Evolutionary conservation across 37 sponge, comb jelly and placozoan species (phyloP), one percentile per base, ranked within the genome.

Genomic region (Lycopodina hypogea): DNA sequence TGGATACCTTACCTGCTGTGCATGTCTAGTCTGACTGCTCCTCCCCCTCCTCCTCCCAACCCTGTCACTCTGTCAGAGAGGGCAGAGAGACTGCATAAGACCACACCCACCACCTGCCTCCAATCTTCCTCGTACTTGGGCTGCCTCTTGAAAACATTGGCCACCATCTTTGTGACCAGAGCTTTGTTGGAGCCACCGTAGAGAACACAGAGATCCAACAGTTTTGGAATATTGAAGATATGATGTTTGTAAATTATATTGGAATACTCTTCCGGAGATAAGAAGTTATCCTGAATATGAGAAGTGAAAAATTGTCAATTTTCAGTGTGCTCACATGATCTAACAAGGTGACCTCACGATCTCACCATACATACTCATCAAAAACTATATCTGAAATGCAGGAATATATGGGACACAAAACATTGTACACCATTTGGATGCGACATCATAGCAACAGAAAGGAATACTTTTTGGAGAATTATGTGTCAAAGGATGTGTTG

Each of bases 141-240:
- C 76, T 93, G 92, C 32, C 59, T 87, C 14, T 77, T 30, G 35
- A 93, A 90, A 2, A 93, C 53, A 41, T 90, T 90, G 30, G 66
- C 40, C 32, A 93, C 41, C 91, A 90, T 87, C 61, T 87, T 93
- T 7, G 56, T 53, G 34, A 93, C 75, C 21, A 90, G 75, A 0
- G 83, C 68, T 32, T 64, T 59, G 82, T 93, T 93, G 30, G 70
- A 62, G n/a, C 23, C 36, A 2, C 91, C 86, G 56, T 94, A 94
- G 36, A 94, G 74, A 42, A 55, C 51, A 55, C 95, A 94, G 65
- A 94, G 82, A 57, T 94, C 95, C 52, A 94, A 22, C 61, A 94
- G 73, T 32, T 87, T 87, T 2, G 95, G 91, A 1, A 94, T 66
- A 42, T 90, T 89, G 79, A 94, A 89, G 3, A 94, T 69, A 45